Evolutionary conservation across 1,140 invertebrate genomes (phyloP).

Genomic region (Alviniconcha marisindica): DNA sequence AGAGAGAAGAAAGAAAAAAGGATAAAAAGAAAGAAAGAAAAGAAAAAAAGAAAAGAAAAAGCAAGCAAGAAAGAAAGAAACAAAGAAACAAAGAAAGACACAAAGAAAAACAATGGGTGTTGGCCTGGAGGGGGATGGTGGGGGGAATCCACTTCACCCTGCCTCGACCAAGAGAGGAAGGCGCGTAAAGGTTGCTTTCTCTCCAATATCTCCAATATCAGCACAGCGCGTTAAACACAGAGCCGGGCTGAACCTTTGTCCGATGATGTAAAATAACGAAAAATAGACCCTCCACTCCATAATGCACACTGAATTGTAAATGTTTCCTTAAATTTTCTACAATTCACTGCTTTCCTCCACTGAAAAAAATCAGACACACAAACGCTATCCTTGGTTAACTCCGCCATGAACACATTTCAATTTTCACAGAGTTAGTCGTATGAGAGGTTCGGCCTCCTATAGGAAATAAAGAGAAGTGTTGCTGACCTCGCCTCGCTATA

Average conservation of each 20-base stretch:
- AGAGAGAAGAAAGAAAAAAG: constrained; percentile 10
- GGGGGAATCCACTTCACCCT: background rate
- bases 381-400: too few relatives aligned
- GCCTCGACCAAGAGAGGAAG: constrained; percentile 3
- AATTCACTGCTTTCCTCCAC: too few relatives aligned
- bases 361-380: too few relatives aligned
- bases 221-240: background rate
- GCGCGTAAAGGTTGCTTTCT: background rate
- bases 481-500: too few relatives aligned
- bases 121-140: background rate
- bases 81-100: constrained; percentile 3
- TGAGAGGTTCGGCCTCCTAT: too few relatives aligned
- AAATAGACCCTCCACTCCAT: background rate
- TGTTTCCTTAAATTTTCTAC: too few relatives aligned
- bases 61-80: background rate
- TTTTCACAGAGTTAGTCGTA: too few relatives aligned
- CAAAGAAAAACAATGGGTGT: background rate
- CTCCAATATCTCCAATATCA: background rate
- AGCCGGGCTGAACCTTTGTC: background rate
- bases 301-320: too few relatives aligned
- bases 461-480: too few relatives aligned
- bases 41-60: background rate
- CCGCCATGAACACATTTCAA: too few relatives aligned
- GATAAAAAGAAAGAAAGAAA: background rate
- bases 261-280: background rate